These are phyloP conservation scores for Porites lobata DNA, from an alignment of 92 coral and sea anemone genomes.

Conservation along the genomic window DNA sequence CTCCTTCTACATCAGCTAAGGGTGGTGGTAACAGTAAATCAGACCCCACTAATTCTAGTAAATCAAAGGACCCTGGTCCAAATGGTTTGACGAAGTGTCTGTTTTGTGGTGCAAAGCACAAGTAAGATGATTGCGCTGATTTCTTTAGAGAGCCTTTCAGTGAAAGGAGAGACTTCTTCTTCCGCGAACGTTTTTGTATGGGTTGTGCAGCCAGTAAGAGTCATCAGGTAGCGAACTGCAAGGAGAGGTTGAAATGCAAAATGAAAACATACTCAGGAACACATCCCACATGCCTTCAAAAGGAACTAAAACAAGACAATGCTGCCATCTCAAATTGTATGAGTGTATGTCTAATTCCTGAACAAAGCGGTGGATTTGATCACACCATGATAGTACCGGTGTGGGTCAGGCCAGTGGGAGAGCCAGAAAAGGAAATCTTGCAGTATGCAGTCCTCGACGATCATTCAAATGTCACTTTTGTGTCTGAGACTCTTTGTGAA, in stretches of 20 bases:
- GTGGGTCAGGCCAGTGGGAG: slow-evolving; percentile 42
- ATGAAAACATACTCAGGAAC: too few species aligned
- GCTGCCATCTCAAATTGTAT: slow-evolving; percentile 15
- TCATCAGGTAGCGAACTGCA: too few species aligned
- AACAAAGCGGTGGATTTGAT: neutral
- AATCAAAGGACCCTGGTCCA: too few species aligned
- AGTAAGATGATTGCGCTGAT: neutral
- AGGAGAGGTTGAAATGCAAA: too few species aligned
- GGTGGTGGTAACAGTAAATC: neutral
- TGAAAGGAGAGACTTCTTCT: slow-evolving; percentile 1
- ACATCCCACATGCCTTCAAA: slow-evolving; percentile 43
- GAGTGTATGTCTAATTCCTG: slow-evolving; percentile 18
- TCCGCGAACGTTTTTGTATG: neutral
- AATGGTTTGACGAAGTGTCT: too few species aligned
- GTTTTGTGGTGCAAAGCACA: neutral
- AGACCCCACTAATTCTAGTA: too few species aligned
- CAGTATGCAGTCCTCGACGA: slow-evolving; percentile 32
- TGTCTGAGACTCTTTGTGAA: slow-evolving; percentile 31
- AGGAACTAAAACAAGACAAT: neutral
- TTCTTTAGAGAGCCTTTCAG: slow-evolving; percentile 2
- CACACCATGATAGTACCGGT: slow-evolving; percentile 35
- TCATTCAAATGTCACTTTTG: slow-evolving; percentile 38
- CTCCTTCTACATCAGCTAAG: neutral
- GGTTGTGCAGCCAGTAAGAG: too few species aligned
- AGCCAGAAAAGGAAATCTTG: neutral